Percentiles rank a stretch among this genome's conserved stretches.
These are phyloP conservation scores for Petrocephalus microphthalmus DNA, from an alignment of 2,113 vertebrate genomes.

Conservation along the genomic window DNA sequence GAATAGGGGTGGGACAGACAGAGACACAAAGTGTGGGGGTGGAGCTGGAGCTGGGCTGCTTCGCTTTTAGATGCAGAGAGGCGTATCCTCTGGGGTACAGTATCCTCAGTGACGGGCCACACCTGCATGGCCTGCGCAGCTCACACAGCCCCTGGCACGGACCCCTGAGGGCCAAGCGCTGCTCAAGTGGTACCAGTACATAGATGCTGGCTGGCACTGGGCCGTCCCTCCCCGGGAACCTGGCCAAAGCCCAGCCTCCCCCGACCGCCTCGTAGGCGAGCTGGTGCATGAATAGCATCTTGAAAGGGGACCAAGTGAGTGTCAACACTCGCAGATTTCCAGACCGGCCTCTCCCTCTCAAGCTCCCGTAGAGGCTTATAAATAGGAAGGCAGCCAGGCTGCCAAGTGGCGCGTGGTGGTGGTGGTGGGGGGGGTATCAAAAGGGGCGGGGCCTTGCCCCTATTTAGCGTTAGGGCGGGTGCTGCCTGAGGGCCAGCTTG, in stretches of 20 bases:
- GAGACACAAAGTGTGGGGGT: background rate
- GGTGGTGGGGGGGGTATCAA: slow-evolving; percentile 25
- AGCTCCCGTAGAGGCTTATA: slow-evolving; percentile 39
- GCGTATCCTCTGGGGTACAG: slow-evolving; percentile 33
- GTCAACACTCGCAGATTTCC: slow-evolving; percentile 40
- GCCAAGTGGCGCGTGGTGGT: slow-evolving; percentile 20
- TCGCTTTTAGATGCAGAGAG: background rate
- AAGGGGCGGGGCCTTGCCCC: background rate
- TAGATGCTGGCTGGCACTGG: slow-evolving; percentile 48
- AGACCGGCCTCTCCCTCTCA: background rate
- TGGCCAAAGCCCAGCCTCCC: slow-evolving; percentile 34
- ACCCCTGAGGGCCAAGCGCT: slow-evolving; percentile 39
- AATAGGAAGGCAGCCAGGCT: slow-evolving; percentile 31
- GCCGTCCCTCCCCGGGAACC: background rate
- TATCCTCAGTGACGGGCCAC: slow-evolving; percentile 39
- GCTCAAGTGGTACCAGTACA: slow-evolving; percentile 41
- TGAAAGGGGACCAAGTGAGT: slow-evolving; percentile 43
- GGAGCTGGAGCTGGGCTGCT: background rate
- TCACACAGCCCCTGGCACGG: slow-evolving; percentile 32
- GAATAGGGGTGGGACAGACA: background rate
- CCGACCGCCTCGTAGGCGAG: slow-evolving; percentile 40
- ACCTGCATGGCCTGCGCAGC: slow-evolving; percentile 27
- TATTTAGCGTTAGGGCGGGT: slow-evolving; percentile 29
- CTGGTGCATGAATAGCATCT: slow-evolving; percentile 46
- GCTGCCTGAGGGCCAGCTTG: slow-evolving; percentile 42